Conservation (phyloP, 2,888 invertebrate species). For the Limnephilus auricula region DNA sequence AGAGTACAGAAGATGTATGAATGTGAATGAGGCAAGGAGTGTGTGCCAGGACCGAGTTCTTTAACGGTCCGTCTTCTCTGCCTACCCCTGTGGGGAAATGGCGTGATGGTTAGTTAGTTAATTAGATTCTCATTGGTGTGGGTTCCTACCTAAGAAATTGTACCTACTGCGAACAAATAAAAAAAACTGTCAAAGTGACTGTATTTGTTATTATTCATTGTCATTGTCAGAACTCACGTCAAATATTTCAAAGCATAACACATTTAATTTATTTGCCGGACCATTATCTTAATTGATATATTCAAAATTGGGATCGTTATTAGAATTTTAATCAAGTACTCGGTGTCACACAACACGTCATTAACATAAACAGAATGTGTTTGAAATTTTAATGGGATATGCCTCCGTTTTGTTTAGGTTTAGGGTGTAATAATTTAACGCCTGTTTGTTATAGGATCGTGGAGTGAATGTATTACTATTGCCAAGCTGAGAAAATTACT, state of each 20-base stretch:
- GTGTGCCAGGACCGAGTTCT: too few species aligned
- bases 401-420: background rate
- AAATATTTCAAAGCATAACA: background rate
- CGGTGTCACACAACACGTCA: background rate
- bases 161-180: too few species aligned
- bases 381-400: conserved; percentile 11
- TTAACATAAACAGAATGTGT: background rate
- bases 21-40: too few species aligned
- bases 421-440: background rate
- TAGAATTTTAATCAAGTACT: background rate
- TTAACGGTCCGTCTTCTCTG: too few species aligned
- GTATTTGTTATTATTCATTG: background rate
- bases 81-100: too few species aligned
- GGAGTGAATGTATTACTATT: background rate
- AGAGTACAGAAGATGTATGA: too few species aligned
- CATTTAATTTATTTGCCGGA: background rate
- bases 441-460: background rate
- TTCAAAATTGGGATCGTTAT: conserved; percentile 7
- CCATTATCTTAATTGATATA: conserved; percentile 34
- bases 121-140: too few species aligned
- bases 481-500: background rate
- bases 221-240: background rate
- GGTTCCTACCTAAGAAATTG: too few species aligned
- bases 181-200: too few species aligned
- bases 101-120: too few species aligned